Base-by-base conservation (phyloP, 2,113 vertebrate species). In the Proteles cristata region DNA sequence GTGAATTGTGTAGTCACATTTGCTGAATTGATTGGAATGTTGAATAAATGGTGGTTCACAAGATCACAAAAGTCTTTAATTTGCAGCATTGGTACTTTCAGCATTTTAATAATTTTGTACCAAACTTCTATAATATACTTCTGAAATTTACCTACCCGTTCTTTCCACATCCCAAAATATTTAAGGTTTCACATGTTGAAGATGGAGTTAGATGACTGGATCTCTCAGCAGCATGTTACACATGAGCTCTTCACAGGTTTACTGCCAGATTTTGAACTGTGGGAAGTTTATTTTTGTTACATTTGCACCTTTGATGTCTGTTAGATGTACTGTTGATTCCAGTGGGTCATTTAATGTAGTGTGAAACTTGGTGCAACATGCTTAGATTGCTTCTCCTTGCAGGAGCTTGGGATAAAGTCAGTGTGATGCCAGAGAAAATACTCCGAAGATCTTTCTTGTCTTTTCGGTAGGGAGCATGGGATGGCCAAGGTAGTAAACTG, bases 21-120 rank as follows among this genome's bases (percentile, higher is more conserved):
- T 90, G 73, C 58, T 90, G 82, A 94, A 8, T 53, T 76, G 50
- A 71, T 95, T 90, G 68, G 71, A 90, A 90, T 77, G 43, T 4
- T 84, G 21, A 23, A n/a, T 87, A 69, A 19, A 61, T 69, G 63
- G n/a, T 87, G 10, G 19, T 28, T 28, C 45, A 43, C 33, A 76
- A 50, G n/a, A 55, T 88, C 43, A 55, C 28, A 73, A 45, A 68
- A 69, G 19, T 19, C 25, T 77, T 43, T 83, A 63, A 71, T 28
- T 11, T 80, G 39, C 63, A 43, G 15, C 45, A 55, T 16, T 35
- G 28, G 1, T 79, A 10, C 28, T 25, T 71, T 89, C 43, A 93
- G 35, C 89, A 55, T 53, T 95, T 95, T 50, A 80, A 12, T 80
- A 80, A 73, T 77, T 55, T 6, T 89, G 23, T 58, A n/a, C 28